Percentiles rank a stretch among this genome's conserved stretches.
phyloP scores from a whole-genome alignment of 2,113 vertebrate species.

The mouse (Mus musculus) region GRCm39 chr5:126340501-126341000 shows the following conservation, averaged over 20 bases:
- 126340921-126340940: background rate
- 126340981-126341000: background rate
- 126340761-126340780: background rate
- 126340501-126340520: background rate
- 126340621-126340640: background rate
- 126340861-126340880: background rate
- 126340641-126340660: background rate
- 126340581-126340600: background rate
- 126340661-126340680: background rate
- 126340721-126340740: background rate
- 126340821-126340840: slow-evolving; percentile 81
- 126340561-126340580: background rate
- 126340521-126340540: background rate
- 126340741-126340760: background rate
- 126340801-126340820: background rate
- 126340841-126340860: background rate
- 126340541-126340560: background rate
- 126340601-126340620: background rate
- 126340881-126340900: background rate
- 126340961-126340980: background rate
- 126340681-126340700: background rate
- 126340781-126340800: background rate
- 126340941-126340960: background rate
- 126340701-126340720: background rate
- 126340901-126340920: background rate